These are phyloP conservation scores for Regulus satrapa DNA, from an alignment of 2,113 vertebrate genomes.

Conservation along the genomic window DNA sequence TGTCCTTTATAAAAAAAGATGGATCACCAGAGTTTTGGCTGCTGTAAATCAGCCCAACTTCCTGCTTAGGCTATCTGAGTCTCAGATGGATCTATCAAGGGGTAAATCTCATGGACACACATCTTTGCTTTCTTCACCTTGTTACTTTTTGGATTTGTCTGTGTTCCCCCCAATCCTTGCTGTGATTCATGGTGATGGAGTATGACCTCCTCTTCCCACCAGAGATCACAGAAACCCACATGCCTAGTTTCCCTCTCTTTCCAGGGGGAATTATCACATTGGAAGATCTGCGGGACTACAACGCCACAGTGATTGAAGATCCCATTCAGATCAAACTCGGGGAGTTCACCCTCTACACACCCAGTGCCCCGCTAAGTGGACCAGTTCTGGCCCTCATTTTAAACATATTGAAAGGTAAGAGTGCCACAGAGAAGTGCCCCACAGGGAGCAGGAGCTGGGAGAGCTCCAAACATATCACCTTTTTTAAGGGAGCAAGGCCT, in stretches of 20 bases:
- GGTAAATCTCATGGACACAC: not conserved
- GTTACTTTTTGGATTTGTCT: not conserved
- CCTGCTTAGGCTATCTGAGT: not conserved
- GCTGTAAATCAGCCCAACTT: not conserved
- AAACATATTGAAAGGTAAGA: slow-evolving; percentile 87
- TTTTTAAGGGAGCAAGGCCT: not conserved
- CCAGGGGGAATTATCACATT: slow-evolving; percentile 87
- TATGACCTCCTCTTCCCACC: not conserved
- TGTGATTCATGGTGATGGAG: not conserved
- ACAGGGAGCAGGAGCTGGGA: not conserved
- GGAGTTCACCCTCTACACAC: slow-evolving; percentile 77
- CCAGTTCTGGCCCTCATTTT: slow-evolving; percentile 90
- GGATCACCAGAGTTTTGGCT: not conserved
- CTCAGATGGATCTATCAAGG: not conserved
- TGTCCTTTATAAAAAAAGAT: not conserved
- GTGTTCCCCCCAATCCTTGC: not conserved
- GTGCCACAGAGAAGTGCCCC: not conserved
- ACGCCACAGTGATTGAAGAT: slow-evolving; percentile 71
- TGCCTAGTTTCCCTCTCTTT: slow-evolving; percentile 10
- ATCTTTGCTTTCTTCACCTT: not conserved
- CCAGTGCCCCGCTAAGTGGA: slow-evolving; percentile 86
- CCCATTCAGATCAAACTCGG: slow-evolving; percentile 78
- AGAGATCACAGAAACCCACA: not conserved
- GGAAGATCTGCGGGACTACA: slow-evolving; percentile 84
- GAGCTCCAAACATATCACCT: not conserved